Conservation (phyloP, 2,888 invertebrate genomes). For the Rhingia campestris region DNA sequence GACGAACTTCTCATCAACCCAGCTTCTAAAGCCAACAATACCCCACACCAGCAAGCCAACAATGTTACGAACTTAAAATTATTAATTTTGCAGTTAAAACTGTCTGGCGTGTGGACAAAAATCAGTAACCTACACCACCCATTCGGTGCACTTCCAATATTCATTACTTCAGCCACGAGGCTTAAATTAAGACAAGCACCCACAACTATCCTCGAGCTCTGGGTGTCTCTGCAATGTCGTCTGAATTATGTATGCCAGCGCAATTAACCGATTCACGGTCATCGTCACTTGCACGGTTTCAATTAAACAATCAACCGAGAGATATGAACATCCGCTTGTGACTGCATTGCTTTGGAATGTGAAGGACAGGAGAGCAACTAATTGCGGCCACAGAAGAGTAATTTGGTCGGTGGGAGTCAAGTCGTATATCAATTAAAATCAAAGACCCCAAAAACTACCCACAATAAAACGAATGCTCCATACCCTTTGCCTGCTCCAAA, state of each 20-base stretch:
- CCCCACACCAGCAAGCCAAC: too few relatives aligned
- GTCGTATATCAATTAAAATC: too few relatives aligned
- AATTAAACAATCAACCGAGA: neutral
- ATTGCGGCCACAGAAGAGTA: neutral
- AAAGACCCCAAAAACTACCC: too few relatives aligned
- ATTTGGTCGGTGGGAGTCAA: too few relatives aligned
- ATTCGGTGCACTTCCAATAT: neutral
- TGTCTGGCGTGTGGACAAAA: too few relatives aligned
- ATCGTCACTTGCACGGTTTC: neutral
- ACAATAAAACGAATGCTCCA: too few relatives aligned
- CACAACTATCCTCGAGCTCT: neutral
- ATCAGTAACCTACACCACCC: too few relatives aligned
- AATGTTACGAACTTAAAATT: too few relatives aligned
- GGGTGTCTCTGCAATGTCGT: slow-evolving; percentile 1
- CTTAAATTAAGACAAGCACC: neutral
- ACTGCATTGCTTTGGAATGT: neutral
- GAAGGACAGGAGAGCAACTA: neutral
- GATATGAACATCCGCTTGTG: neutral
- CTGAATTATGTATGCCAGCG: neutral
- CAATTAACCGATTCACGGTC: slow-evolving; percentile 7
- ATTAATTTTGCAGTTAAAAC: too few relatives aligned
- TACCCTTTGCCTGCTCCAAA: too few relatives aligned
- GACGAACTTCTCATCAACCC: too few relatives aligned
- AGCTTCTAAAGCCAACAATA: too few relatives aligned
- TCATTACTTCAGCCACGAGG: neutral